Evolutionary conservation across 2,888 invertebrate species (phyloP), one percentile per base, ranked within the genome.

Genomic region (Andrena haemorrhoa): DNA sequence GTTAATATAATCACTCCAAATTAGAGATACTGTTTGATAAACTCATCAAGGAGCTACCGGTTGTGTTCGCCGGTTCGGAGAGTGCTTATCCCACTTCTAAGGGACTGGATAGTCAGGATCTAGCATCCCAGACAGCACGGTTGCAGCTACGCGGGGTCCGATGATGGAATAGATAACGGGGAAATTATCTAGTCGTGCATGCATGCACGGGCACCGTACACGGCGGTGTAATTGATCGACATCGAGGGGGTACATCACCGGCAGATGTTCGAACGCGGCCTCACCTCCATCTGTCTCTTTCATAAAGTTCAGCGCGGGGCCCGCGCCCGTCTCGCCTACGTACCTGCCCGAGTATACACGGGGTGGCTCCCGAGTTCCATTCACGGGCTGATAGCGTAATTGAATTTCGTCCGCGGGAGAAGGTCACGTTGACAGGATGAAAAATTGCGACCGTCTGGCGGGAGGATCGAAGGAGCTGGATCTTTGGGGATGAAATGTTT

Each of bases 221-320:
- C 71, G 85, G 65, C 82, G 82, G 76, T 86, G 86, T 90, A 91
- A 91, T 90, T 90, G 91, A 91, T 91, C 90, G 91, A 90, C 88
- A 90, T 87, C 84, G 91, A 89, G 87, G 91, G 90, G 88, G 86
- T 89, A 90, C 91, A 91, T 91, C 90, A 90, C 89, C 69, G 88
- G 90, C 91, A 91, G 91, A 91, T 91, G 91, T 90, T 91, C 86
- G 88, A 89, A 89, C 88, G 89, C 90, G 88, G 90, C 91, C 90
- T 90, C 90, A 82, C 90, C 85, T 90, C 88, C 91, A 90, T 90
- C 90, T 88, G 89, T 91, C 89, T 91, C 90, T 88, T 90, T 91
- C 90, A 89, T 84, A 86, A 89, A 76, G 85, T 82, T 61, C 81
- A 74, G 64, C 61, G 10, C 74, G 68, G 86, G 87, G 85, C 75